These are phyloP conservation scores for Peromyscus eremicus DNA, from an alignment of 2,797 vertebrate species.

Conservation along the genomic window DNA sequence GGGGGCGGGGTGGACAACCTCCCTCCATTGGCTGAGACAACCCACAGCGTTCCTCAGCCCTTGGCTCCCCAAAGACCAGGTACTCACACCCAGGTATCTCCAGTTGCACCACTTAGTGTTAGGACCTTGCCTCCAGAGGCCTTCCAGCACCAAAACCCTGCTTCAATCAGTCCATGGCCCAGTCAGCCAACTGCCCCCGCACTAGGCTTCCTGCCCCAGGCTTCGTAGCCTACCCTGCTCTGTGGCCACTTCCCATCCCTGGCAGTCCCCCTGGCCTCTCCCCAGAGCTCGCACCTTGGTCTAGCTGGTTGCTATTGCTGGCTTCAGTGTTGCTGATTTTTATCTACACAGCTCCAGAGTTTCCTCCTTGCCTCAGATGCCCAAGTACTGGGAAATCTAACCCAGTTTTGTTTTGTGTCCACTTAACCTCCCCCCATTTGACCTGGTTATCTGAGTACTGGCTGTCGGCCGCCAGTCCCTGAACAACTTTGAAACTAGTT, in stretches of 20 bases:
- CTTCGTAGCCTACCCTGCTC: neutral
- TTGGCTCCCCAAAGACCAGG: neutral
- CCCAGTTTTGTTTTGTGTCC: constrained; percentile 55
- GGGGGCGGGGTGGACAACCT: neutral
- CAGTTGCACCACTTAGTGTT: neutral
- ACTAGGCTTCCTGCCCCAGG: neutral
- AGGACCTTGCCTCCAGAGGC: neutral
- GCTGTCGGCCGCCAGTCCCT: constrained; percentile 25
- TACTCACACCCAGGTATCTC: neutral
- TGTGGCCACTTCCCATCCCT: neutral
- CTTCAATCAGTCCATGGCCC: neutral
- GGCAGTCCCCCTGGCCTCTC: neutral
- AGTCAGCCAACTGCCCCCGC: neutral
- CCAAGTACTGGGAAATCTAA: constrained; percentile 27
- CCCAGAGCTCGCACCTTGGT: neutral
- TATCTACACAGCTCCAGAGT: constrained; percentile 3
- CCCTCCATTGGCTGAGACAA: neutral
- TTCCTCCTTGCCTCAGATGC: constrained; percentile 9
- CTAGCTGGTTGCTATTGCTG: neutral
- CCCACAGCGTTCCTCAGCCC: neutral
- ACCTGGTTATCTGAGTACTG: constrained; percentile 68
- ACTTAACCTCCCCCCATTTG: neutral
- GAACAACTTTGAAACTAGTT: constrained; percentile 11
- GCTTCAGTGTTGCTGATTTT: constrained; percentile 16
- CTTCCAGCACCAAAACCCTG: neutral